These are phyloP conservation scores for Globodera ellingtonae DNA, from an alignment of 1,140 invertebrate species.

Conservation along the genomic window DNA sequence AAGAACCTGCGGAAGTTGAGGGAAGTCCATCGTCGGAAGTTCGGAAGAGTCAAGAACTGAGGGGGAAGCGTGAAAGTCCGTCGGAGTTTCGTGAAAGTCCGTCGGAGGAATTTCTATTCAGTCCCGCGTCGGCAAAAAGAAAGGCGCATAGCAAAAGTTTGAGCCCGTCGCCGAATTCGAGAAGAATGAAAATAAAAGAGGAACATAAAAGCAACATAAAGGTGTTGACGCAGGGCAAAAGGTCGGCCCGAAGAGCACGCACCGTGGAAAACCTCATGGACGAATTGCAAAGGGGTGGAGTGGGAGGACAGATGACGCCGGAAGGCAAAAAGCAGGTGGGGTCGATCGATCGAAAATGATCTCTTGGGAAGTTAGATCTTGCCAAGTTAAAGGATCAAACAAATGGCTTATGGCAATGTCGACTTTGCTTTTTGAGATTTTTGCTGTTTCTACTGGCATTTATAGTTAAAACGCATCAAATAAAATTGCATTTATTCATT, in stretches of 20 bases:
- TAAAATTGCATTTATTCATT: too few relatives aligned
- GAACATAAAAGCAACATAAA: neutral
- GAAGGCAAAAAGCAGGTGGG: neutral
- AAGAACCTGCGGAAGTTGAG: constrained; percentile 1
- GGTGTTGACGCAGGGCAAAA: constrained; percentile 2
- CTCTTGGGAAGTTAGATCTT: neutral
- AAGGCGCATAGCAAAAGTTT: constrained; percentile 14
- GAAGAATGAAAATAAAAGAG: constrained; percentile 17
- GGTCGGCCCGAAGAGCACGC: neutral
- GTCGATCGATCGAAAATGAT: neutral
- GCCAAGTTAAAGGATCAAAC: too few relatives aligned
- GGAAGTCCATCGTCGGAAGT: neutral
- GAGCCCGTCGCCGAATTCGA: neutral
- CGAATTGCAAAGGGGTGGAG: constrained; percentile 1
- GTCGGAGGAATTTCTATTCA: too few relatives aligned
- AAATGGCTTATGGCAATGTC: neutral
- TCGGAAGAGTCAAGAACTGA: neutral
- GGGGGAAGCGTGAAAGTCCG: neutral
- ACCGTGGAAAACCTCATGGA: constrained; percentile 32
- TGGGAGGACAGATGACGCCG: constrained; percentile 5
- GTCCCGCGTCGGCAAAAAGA: neutral
- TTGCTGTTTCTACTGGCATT: too few relatives aligned
- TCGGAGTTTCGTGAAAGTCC: neutral
- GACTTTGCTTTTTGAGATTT: neutral
- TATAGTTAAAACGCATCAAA: too few relatives aligned